Percentiles rank a stretch among this genome's conserved stretches.
Conservation (phyloP, 35 echinoderm and acorn worm genomes). For the Patiria miniata region DNA sequence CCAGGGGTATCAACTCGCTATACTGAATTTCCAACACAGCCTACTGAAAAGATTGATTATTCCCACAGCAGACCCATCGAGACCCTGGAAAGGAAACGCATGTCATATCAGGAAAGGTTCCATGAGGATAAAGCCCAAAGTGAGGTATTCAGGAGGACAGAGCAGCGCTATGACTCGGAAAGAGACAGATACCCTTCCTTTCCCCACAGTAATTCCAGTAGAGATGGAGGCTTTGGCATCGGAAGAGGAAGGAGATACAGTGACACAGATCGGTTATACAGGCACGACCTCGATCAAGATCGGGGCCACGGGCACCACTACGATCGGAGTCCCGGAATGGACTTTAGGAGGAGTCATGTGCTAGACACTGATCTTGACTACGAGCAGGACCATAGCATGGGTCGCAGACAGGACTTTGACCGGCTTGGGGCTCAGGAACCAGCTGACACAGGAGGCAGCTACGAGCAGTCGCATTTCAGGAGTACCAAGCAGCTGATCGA, state of each 20-base stretch:
- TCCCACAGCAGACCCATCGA: constrained; percentile 36
- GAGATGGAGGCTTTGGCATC: neutral
- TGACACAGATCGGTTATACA: neutral
- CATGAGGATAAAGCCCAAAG: neutral
- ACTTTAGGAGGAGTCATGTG: neutral
- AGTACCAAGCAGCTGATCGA: constrained; percentile 19
- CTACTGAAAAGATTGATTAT: constrained; percentile 32
- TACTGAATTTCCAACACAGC: neutral
- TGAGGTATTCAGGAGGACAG: constrained; percentile 5
- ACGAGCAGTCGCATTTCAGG: neutral
- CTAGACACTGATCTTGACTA: neutral
- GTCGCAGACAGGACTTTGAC: too few relatives aligned
- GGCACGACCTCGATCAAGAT: neutral
- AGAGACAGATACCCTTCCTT: neutral
- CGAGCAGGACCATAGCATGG: too few relatives aligned
- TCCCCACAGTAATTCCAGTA: neutral
- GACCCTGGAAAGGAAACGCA: constrained; percentile 38
- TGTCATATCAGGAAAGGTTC: constrained; percentile 39
- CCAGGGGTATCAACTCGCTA: neutral
- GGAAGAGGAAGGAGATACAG: neutral
- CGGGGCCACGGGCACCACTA: neutral
- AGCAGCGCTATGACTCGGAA: neutral
- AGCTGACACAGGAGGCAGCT: too few relatives aligned
- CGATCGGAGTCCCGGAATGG: neutral
- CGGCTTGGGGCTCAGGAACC: too few relatives aligned